Conservation (phyloP, 2,888 invertebrate genomes). For the Drosophila cognata region DNA sequence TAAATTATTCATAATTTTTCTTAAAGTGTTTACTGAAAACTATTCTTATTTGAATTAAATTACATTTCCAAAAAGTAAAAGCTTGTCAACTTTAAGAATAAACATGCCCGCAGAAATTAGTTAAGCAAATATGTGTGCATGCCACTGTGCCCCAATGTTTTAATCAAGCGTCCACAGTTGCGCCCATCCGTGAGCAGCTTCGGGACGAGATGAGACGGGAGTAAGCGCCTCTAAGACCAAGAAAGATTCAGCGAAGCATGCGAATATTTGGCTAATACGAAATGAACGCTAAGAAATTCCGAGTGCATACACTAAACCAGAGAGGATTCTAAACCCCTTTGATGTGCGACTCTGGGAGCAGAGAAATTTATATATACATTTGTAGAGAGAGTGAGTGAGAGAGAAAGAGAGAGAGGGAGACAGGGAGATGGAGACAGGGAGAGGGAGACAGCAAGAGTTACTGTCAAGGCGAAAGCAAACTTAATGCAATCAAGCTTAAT, state of each 20-base stretch:
- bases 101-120: not conserved
- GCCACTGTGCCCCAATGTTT: conserved; percentile 56
- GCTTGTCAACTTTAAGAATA: not conserved
- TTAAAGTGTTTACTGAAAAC: not conserved
- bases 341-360: not conserved
- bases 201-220: not conserved
- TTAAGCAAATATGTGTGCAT: not conserved
- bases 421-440: not conserved
- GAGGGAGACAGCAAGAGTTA: conserved; percentile 4
- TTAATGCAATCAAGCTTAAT: conserved; percentile 80
- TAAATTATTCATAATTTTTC: not conserved
- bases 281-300: conserved; percentile 76
- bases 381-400: not conserved
- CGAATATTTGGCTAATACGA: conserved; percentile 78
- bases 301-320: conserved; percentile 72
- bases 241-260: conserved; percentile 68
- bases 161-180: conserved; percentile 44
- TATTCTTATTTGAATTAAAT: no score
- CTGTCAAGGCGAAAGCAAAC: conserved; percentile 70
- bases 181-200: conserved; percentile 24
- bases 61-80: no score
- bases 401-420: not conserved
- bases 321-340: not conserved
- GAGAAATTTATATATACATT: not conserved
- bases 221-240: conserved; percentile 29